Evolutionary conservation across 2,113 vertebrate genomes (phyloP), one percentile per base, ranked within the genome.

Genomic region (Rutilus rutilus): DNA sequence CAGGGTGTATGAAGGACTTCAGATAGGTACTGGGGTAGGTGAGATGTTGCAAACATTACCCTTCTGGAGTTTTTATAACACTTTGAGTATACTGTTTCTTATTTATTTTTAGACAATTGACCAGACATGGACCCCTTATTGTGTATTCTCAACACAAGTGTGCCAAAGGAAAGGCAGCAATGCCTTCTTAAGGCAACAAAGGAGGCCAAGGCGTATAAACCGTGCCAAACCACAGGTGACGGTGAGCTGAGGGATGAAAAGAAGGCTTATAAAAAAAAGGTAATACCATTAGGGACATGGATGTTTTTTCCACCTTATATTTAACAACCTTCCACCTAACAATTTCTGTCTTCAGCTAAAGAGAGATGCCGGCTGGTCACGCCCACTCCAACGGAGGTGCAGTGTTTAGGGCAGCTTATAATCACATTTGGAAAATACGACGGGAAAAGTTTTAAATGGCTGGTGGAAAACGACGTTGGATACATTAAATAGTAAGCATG

Each of bases 281-380:
- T 30, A 30, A 2, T 30, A 30, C 33, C 4, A 30, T 30, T 30
- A 30, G 27, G 27, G 27, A 30, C 27, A 2, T 30, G 27, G 27
- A 30, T 30, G 27, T 30, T 30, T 30, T 30, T 30, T 30, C 27
- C 27, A 30, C 27, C 27, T 30, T 30, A 30, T 30, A 30, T 30
- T 30, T 27, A n/a, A n/a, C n/a, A n/a, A n/a, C n/a, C n/a, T n/a
- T n/a, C n/a, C n/a, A n/a, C n/a, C n/a, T 27, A 7, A 65, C 6
- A 19, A 19, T 33, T 67, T 50, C 5, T 75, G 30, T 78, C 17
- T 78, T 78, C 50, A 78, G 52, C 76, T 23, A 78, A 78, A 78
- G 45, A 74, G 47, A 78, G 27, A 78, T 36, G 75, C 9, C 50
- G 14, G 50, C 4, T 19, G 11, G 57, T 54, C 47, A 39, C 76